Base-by-base conservation (phyloP, 2,888 invertebrate genomes). In the Stratiomys singularior region DNA sequence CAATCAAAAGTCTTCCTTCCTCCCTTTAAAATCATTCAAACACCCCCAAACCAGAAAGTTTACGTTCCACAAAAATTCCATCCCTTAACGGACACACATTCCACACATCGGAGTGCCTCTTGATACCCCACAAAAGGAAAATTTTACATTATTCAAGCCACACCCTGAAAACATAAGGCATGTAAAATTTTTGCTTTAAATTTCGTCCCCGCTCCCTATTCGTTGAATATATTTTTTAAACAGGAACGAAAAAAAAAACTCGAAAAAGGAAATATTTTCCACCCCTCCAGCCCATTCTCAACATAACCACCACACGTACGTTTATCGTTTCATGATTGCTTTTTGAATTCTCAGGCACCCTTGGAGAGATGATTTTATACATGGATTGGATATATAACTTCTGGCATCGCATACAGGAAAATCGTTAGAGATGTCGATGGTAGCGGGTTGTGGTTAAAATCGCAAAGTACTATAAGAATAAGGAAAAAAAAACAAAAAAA, bases 51-150 rank as follows among this genome's bases (percentile, higher is more conserved):
- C 7, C 9, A 74, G 30, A 72, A 21, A 13, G 21, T 52, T 56
- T 56, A 69, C 52, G 56, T 72, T 72, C 56, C 52, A 72, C 52
- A 74, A 74, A 21, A 74, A 44, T 37, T 74, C 52, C 37, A 52
- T 69, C 69, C 69, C 47, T 30, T 15, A 27, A 1, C 13, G 11
- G 2, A 37, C n/a, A 7, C 18, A 25, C 21, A 46, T 69, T 47
- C 69, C 47, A 44, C 69, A 46, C 69, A 69, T 9, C 9, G 13
- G n/a, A 9, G 37, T 9, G 3, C 3, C 4, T 66, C 5, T 28
- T 37, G 18, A 44, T 66, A 7, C 66, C 37, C 27, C n/a, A 66
- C n/a, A 66, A 69, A 13, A 21, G 21, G n/a, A 66, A 18, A 27
- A 25, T 25, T 23, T 23, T 5, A 60, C 21, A 60, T n/a, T 25